Conservation (phyloP, 2,797 vertebrate species). For the Rhinichthys osculus region DNA sequence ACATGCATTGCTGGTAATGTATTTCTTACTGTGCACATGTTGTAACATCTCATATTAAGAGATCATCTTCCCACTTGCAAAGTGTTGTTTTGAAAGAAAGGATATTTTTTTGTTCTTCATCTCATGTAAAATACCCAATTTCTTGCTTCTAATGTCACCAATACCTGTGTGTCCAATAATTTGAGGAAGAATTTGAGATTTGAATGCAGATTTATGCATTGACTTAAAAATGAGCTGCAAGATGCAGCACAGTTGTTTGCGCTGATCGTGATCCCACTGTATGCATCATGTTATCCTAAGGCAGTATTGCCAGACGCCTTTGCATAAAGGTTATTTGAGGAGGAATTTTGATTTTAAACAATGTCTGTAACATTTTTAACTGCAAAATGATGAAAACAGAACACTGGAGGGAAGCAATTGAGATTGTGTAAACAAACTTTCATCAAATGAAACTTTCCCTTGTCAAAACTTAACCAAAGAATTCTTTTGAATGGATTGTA, state of each 20-base stretch:
- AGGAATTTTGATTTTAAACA: slow-evolving; percentile 64
- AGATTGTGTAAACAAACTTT: slow-evolving; percentile 35
- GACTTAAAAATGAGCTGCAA: slow-evolving; percentile 73
- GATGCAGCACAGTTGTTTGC: slow-evolving; percentile 66
- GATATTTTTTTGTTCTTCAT: slow-evolving; percentile 65
- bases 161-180: slow-evolving; percentile 66
- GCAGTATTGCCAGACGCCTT: slow-evolving; percentile 65
- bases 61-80: slow-evolving; percentile 18
- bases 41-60: slow-evolving; percentile 31
- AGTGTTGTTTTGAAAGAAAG: slow-evolving; percentile 52
- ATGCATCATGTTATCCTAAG: slow-evolving; percentile 44
- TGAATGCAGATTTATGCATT: slow-evolving; percentile 80
- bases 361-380: slow-evolving; percentile 28
- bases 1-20: not conserved
- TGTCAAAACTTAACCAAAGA: slow-evolving; percentile 4
- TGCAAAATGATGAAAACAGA: slow-evolving; percentile 24
- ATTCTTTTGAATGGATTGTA: not conserved
- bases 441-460: slow-evolving; percentile 21
- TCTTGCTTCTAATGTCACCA: slow-evolving; percentile 58
- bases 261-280: slow-evolving; percentile 61
- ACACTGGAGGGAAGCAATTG: slow-evolving; percentile 46
- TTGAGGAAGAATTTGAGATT: slow-evolving; percentile 69
- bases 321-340: slow-evolving; percentile 68
- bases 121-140: slow-evolving; percentile 72
- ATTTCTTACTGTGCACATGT: slow-evolving; percentile 10